Percentiles rank a stretch among this genome's conserved stretches.
Conservation (phyloP, 37 sponge, comb jelly and placozoan species). For the Hormiphora californensis region DNA sequence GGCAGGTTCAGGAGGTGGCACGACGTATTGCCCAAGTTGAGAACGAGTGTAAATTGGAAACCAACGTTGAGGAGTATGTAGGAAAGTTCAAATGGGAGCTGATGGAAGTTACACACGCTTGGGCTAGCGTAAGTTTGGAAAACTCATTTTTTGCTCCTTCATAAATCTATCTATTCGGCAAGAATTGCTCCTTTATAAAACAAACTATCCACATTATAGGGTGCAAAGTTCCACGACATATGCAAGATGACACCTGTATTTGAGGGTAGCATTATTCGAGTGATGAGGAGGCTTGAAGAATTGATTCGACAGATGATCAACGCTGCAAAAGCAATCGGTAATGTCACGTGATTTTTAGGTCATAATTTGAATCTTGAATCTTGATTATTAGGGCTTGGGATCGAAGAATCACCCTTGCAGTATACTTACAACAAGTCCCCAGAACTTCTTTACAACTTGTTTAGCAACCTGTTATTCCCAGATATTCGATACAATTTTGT, state of each 20-base stretch:
- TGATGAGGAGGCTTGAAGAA: conserved; percentile 90
- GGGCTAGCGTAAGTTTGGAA: conserved; percentile 66
- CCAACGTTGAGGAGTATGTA: conserved; percentile 89
- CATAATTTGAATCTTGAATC: too few relatives aligned
- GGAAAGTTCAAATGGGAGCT: conserved; percentile 87
- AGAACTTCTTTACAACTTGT: too few relatives aligned
- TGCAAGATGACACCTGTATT: conserved; percentile 98
- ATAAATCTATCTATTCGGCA: not conserved
- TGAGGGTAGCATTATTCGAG: conserved; percentile 94
- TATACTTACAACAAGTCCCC: too few relatives aligned
- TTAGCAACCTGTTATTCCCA: too few relatives aligned
- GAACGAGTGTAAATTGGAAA: conserved; percentile 79
- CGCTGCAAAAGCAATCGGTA: conserved; percentile 95
- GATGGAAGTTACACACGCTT: conserved; percentile 91
- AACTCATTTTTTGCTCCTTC: not conserved
- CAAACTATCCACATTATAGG: conserved; percentile 51
- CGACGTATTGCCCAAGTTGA: conserved; percentile 81
- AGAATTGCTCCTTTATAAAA: not conserved
- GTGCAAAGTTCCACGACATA: conserved; percentile 79
- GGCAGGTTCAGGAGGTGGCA: conserved; percentile 75
- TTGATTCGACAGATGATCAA: conserved; percentile 92
- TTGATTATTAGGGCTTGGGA: conserved; percentile 74
- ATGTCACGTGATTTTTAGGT: too few relatives aligned
- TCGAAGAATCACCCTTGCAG: too few relatives aligned
- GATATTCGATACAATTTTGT: too few relatives aligned